Evolutionary conservation across 1,140 invertebrate species (phyloP).

Genomic region (Bombus superbus): DNA sequence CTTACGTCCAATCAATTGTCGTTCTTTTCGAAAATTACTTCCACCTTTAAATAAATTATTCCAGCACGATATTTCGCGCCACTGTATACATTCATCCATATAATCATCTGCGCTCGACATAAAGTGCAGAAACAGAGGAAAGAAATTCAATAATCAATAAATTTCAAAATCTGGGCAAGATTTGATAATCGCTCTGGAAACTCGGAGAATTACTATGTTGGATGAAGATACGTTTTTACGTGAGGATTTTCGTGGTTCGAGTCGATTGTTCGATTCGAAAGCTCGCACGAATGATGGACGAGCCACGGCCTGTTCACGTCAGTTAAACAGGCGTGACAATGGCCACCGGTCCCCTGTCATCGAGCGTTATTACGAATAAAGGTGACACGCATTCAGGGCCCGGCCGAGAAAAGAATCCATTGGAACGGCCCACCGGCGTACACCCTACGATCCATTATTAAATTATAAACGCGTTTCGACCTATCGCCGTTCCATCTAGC

Average conservation of each 20-base stretch:
- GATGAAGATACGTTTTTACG: not conserved
- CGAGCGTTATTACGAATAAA: constrained; percentile 68
- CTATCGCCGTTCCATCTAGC: constrained; percentile 36
- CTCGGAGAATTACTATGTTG: not conserved
- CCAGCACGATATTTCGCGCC: not conserved
- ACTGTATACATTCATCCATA: too few relatives aligned
- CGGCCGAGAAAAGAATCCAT: constrained; percentile 27
- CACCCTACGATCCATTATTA: constrained; percentile 44
- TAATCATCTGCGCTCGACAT: too few relatives aligned
- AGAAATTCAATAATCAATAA: too few relatives aligned
- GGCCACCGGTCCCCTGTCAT: constrained; percentile 64
- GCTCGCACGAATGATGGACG: constrained; percentile 27
- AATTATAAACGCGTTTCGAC: constrained; percentile 56
- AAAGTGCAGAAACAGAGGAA: too few relatives aligned
- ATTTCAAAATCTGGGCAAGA: too few relatives aligned
- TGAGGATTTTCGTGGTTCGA: not conserved
- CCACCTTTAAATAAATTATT: not conserved
- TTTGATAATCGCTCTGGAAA: too few relatives aligned
- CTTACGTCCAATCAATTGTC: not conserved
- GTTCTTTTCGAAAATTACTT: not conserved
- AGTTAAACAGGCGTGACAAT: constrained; percentile 63
- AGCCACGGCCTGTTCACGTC: constrained; percentile 29
- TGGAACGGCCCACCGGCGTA: constrained; percentile 11
- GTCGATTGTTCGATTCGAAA: constrained; percentile 8
- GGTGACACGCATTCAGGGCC: constrained; percentile 53